Percentiles rank a stretch among this genome's conserved stretches.
These are phyloP conservation scores for Crocuta crocuta DNA, from an alignment of 2,113 vertebrate genomes.

Conservation along the genomic window DNA sequence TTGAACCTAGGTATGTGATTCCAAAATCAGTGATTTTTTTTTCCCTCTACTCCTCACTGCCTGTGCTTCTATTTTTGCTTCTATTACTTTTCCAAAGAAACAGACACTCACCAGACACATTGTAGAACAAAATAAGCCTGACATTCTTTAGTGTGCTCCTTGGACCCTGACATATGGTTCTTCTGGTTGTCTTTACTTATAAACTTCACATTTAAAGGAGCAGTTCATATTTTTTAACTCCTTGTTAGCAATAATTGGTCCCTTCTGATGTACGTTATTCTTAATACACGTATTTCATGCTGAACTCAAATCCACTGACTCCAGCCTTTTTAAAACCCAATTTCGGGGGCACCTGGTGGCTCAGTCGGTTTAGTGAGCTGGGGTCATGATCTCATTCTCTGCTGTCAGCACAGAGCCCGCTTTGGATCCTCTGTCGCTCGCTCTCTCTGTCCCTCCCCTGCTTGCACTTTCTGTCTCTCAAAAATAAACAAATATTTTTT, in stretches of 20 bases:
- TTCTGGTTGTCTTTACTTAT: constrained; percentile 41
- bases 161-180: neutral
- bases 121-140: constrained; percentile 27
- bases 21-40: neutral
- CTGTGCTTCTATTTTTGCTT: neutral
- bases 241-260: constrained; percentile 27
- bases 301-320: constrained; percentile 22
- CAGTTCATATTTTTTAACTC: constrained; percentile 11
- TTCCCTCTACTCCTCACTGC: neutral
- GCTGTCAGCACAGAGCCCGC: no score
- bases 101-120: neutral
- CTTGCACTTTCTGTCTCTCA: no score
- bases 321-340: neutral
- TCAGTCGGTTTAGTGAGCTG: no score
- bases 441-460: no score
- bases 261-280: constrained; percentile 20
- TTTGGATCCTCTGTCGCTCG: no score
- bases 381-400: no score
- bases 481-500: no score
- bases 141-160: neutral
- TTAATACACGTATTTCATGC: constrained; percentile 34
- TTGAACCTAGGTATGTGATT: constrained; percentile 8
- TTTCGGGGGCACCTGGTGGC: neutral
- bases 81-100: neutral
- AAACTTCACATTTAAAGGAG: constrained; percentile 48